Evolutionary conservation across 2,113 vertebrate genomes (phyloP).

Genomic region (Picathartes gymnocephalus): DNA sequence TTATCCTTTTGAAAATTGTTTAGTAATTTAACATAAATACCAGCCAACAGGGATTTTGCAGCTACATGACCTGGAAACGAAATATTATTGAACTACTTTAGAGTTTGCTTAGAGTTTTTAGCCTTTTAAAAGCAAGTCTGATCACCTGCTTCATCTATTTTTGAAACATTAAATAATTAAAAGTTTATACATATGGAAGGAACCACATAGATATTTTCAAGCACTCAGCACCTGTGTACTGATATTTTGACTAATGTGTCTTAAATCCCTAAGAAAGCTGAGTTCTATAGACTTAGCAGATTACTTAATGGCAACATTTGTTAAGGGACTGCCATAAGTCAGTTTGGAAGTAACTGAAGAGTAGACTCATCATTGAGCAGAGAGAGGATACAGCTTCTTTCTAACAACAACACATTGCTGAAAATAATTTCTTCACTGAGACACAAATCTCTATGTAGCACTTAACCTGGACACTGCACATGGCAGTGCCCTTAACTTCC

Average conservation of each 20-base stretch:
- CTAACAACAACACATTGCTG: neutral
- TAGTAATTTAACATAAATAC: neutral
- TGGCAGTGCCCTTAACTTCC: neutral
- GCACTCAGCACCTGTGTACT: neutral
- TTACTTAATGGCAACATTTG: conserved; percentile 25
- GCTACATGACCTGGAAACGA: neutral
- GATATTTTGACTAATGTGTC: neutral
- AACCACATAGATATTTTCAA: neutral
- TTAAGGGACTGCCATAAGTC: conserved; percentile 2
- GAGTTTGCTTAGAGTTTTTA: neutral
- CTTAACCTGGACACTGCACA: conserved; percentile 37
- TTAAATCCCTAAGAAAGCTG: neutral
- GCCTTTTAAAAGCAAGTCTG: neutral
- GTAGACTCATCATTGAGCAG: neutral
- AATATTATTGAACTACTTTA: neutral
- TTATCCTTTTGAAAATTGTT: neutral
- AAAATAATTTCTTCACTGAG: conserved; percentile 39
- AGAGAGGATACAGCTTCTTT: neutral
- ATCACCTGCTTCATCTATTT: neutral
- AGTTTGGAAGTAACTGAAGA: neutral
- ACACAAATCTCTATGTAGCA: conserved; percentile 36
- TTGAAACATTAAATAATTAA: neutral
- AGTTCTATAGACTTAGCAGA: conserved; percentile 9
- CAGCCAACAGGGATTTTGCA: neutral
- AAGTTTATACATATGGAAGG: conserved; percentile 3